Evolutionary conservation across 2,113 vertebrate species (phyloP), one percentile per base, ranked within the genome.

Genomic region (Psittacus erithacus): DNA sequence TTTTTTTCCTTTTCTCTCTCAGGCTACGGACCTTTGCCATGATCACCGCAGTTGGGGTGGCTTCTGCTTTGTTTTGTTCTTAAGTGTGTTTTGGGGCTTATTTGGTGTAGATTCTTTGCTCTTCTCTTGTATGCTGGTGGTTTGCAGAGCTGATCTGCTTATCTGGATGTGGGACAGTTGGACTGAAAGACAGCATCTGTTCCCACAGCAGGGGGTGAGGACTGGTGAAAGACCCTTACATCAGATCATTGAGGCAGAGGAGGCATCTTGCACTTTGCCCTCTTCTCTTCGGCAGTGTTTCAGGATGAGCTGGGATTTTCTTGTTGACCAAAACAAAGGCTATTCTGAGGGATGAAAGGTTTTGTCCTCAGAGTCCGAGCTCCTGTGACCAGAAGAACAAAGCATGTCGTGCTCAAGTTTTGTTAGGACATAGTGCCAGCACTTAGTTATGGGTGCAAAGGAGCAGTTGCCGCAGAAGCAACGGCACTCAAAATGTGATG

Each of bases 401-500:
- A 68, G 41, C 25, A 71, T 38, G 29, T 18, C 9, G 1, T 63
- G 76, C 88, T 76, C 79, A 59, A 81, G 75, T 55, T 71, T 71
- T 92, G 93, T 46, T 94, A 86, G 70, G 75, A 78, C 13, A 1
- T 39, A 25, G 79, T 62, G 75, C 81, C 60, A 71, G 60, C 25
- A 7, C 89, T 83, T 57, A 17, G 25, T 92, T 78, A 69, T 17
- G 68, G 16, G 62, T 91, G 59, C 82, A 44, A 55, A 20, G 53
- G 46, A 95, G 90, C 65, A 50, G 38, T 82, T 65, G 62, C 60
- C 19, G 13, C 93, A 94, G 68, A 55, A 97, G 77, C 77, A 55
- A 52, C 6, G 3, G 81, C 95, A 90, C 86, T 97, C 80, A 52
- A 67, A 92, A 89, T 47, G 93, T 90, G 88, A 93, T 62, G 65